phyloP scores from a whole-genome alignment of 1,140 invertebrate genomes.

The Penaeus japonicus region DNA sequence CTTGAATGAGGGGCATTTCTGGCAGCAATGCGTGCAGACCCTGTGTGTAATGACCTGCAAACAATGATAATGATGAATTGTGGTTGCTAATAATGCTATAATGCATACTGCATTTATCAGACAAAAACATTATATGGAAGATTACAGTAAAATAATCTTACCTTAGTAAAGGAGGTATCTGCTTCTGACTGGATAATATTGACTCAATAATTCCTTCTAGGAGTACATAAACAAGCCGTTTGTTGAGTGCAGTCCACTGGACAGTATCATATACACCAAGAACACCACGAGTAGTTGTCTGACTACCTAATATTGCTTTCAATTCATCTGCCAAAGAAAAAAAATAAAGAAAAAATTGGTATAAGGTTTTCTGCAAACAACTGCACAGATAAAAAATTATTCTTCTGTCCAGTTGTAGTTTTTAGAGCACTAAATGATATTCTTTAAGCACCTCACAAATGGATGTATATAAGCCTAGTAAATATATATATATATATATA shows the following conservation, averaged over 20 bases:
- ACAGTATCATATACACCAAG: constrained; percentile 87
- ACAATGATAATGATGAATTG: neutral
- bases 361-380: neutral
- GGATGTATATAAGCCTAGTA: too few relatives aligned
- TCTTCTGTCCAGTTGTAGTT: neutral
- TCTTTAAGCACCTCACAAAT: neutral
- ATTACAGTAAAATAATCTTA: neutral
- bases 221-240: constrained; percentile 85
- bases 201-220: constrained; percentile 81
- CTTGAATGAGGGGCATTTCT: constrained; percentile 45
- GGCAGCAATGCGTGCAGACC: constrained; percentile 51
- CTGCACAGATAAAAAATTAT: too few relatives aligned
- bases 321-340: constrained; percentile 78
- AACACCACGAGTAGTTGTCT: constrained; percentile 86
- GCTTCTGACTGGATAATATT: constrained; percentile 71
- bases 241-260: constrained; percentile 85
- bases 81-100: neutral
- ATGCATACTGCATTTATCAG: neutral
- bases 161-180: constrained; percentile 53
- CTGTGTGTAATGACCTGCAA: constrained; percentile 49
- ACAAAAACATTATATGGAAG: neutral
- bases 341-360: constrained; percentile 15
- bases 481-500: too few relatives aligned
- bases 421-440: neutral
- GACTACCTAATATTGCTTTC: constrained; percentile 88